Percentiles rank a stretch among this genome's conserved stretches.
These are phyloP conservation scores for Atopsyche davidsoni DNA, from an alignment of 1,140 invertebrate genomes.

Conservation along the genomic window DNA sequence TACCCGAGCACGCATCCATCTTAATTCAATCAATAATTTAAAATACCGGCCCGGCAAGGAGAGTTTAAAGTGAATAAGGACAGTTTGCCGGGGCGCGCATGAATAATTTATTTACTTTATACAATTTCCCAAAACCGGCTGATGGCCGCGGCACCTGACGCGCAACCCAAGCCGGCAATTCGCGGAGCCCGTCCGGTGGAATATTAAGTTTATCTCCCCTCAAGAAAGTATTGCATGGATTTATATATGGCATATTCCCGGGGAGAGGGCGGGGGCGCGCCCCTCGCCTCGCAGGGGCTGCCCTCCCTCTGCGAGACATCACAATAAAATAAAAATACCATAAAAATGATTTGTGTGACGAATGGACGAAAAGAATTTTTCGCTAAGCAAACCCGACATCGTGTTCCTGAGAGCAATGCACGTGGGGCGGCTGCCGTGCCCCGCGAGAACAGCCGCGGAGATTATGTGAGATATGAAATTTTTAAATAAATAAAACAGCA, in stretches of 20 bases:
- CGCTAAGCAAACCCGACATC: constrained; percentile 8
- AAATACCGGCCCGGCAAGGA: too few species aligned
- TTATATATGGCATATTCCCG: constrained; percentile 4
- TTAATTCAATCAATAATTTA: too few species aligned
- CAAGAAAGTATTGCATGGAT: constrained; percentile 14
- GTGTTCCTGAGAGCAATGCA: constrained; percentile 3
- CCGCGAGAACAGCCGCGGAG: background rate
- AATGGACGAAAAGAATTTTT: constrained; percentile 26
- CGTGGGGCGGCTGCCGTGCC: constrained; percentile 4
- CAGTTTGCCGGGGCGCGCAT: too few species aligned
- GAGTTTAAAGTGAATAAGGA: too few species aligned
- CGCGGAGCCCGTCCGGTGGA: background rate
- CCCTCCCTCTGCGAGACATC: constrained; percentile 23
- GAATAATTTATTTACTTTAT: too few species aligned
- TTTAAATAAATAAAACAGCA: too few species aligned
- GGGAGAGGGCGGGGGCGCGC: constrained; percentile 4
- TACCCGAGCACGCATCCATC: too few species aligned
- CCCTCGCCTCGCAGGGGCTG: constrained; percentile 5
- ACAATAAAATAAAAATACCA: constrained; percentile 32
- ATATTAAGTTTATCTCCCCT: constrained; percentile 10
- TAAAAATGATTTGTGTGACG: constrained; percentile 32
- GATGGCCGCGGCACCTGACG: too few species aligned
- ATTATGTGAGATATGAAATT: too few species aligned
- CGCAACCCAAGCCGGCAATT: constrained; percentile 4
- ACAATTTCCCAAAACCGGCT: too few species aligned